Evolutionary conservation across 2,888 invertebrate genomes (phyloP).

Genomic region (Sarcophaga rosellei): DNA sequence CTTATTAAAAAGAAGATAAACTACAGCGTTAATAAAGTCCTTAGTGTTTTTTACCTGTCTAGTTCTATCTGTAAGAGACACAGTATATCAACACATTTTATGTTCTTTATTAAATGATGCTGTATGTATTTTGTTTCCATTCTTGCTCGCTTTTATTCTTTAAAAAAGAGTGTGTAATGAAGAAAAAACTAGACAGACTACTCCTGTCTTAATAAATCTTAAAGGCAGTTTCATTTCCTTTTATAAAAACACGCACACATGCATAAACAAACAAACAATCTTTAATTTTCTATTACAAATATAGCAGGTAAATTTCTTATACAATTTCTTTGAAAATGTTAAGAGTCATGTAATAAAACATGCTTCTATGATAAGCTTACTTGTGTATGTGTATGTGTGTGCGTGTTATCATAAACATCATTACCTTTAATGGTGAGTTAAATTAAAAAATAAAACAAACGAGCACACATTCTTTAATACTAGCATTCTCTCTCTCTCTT

Average conservation of each 20-base stretch:
- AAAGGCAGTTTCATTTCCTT: constrained; percentile 67
- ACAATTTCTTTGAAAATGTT: neutral
- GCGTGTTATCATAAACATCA: constrained; percentile 18
- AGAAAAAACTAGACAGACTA: constrained; percentile 52
- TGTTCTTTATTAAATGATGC: neutral
- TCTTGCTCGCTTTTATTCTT: neutral
- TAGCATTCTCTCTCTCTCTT: no score
- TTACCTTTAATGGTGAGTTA: constrained; percentile 58
- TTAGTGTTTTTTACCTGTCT: neutral
- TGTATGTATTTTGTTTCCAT: neutral
- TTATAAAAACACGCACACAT: constrained; percentile 23
- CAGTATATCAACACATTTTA: neutral
- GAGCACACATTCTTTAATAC: constrained; percentile 21
- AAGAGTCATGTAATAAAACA: neutral
- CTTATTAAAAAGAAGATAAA: no score
- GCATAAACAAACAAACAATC: neutral
- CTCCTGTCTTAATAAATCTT: constrained; percentile 55
- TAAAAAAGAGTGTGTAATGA: neutral
- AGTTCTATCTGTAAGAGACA: neutral
- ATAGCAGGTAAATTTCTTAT: neutral
- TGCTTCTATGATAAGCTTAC: neutral
- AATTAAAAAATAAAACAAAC: constrained; percentile 31
- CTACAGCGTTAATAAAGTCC: neutral
- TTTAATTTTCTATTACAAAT: neutral
- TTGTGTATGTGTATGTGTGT: neutral